Evolutionary conservation across 2,888 invertebrate genomes (phyloP), one percentile per base, ranked within the genome.

Genomic region (Mesorhabditis sp.): DNA sequence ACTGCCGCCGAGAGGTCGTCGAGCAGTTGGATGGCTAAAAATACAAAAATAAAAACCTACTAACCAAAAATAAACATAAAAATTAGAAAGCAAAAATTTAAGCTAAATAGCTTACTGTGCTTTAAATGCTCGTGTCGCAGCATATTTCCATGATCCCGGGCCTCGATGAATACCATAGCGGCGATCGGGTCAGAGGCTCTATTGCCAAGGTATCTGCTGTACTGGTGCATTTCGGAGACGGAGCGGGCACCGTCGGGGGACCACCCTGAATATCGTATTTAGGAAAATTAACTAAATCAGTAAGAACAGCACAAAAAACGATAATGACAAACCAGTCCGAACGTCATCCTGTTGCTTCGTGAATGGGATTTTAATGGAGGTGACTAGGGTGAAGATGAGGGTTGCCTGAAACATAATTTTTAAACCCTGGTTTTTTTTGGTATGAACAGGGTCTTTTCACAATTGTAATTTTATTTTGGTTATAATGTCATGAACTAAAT

Each of bases 281-380:
- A n/a, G 2, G 1, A n/a, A 50, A 50, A 10, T 10, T 13, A 50
- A 50, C 7, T 50, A n/a, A n/a, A 50, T 50, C 58, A 13, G n/a
- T 50, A 10, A 10, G 2, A 50, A 50, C 58, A 50, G n/a, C 10
- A n/a, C 58, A n/a, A 50, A 13, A 50, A 50, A 50, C 7, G 13
- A 50, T 28, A 28, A 28, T 28, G 28, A 28, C 28, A 28, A 28
- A 75, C 75, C 75, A 43, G 78, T 83, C 75, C 80, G 80, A 70
- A 83, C 76, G 76, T 83, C 83, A 75, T 83, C 83, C 72, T 82
- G 77, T 74, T 83, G 83, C 68, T 75, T 71, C 44, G 83, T 83
- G 70, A 83, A 80, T 42, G 73, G 73, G 66, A 83, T 80, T 74
- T 81, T 83, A 45, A 76, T 70, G 65, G 82, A 83, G 72, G 73